Percentiles rank a stretch among this genome's conserved stretches.
Conservation (phyloP, 2,113 vertebrate genomes). For the Pelmatolapia mariae region DNA sequence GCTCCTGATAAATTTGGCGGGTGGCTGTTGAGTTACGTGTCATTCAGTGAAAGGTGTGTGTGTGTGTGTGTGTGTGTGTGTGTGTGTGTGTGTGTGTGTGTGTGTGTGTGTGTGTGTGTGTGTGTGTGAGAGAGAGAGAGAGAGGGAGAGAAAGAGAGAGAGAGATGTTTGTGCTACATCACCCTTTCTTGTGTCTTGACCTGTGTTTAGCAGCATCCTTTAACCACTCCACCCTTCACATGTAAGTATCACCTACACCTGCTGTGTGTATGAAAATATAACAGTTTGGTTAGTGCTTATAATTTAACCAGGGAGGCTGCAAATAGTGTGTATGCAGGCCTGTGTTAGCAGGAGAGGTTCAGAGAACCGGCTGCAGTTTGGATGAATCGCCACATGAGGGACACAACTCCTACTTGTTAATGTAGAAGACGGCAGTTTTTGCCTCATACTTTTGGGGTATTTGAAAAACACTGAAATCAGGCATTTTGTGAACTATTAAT, state of each 20-base stretch:
- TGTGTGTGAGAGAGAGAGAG: fast-evolving
- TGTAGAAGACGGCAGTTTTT: not conserved
- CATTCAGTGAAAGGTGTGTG: constrained; percentile 10
- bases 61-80: not conserved
- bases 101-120: not conserved
- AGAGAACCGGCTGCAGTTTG: constrained; percentile 9
- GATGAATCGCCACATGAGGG: constrained; percentile 48
- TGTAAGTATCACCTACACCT: not conserved
- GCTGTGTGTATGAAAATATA: not conserved
- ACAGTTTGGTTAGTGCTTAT: not conserved
- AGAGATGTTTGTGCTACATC: not conserved
- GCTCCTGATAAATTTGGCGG: constrained; percentile 46
- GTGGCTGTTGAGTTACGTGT: constrained; percentile 64
- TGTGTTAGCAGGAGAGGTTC: not conserved
- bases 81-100: not conserved
- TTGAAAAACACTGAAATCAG: not conserved
- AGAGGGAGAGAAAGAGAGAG: not conserved
- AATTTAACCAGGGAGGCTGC: not conserved
- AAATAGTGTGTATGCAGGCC: not conserved
- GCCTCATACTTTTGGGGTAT: not conserved
- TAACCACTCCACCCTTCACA: not conserved
- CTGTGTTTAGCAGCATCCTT: not conserved
- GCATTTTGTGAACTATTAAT: not conserved
- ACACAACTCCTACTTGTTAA: not conserved
- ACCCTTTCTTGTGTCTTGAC: not conserved